phyloP scores from a whole-genome alignment of 2,113 vertebrate genomes.

The Mugil cephalus region DNA sequence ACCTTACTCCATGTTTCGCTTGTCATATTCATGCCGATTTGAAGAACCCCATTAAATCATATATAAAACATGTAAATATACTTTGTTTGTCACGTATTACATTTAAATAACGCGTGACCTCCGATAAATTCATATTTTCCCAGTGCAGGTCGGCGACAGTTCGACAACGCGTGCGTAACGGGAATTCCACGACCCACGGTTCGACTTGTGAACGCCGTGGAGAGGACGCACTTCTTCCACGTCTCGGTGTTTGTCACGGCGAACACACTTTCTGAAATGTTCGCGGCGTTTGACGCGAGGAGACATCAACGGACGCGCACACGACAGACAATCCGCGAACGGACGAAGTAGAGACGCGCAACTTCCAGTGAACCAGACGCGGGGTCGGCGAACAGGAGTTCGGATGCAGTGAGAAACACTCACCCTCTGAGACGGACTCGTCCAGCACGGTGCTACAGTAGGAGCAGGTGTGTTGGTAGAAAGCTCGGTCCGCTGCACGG shows the following conservation, averaged over 20 bases:
- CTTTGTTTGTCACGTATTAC: rapidly evolving
- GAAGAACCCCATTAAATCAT: neutral
- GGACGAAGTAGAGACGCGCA: too few species aligned
- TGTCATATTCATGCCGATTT: neutral
- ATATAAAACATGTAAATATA: rapidly evolving
- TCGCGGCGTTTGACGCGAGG: too few species aligned
- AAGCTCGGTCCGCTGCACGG: neutral
- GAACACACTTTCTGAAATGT: too few species aligned
- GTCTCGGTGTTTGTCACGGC: too few species aligned
- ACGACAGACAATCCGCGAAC: too few species aligned
- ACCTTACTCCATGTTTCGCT: neutral
- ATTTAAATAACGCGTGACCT: neutral
- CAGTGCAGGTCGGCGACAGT: neutral
- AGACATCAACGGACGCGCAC: too few species aligned
- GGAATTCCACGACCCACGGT: conserved; percentile 50
- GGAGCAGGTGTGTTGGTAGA: neutral
- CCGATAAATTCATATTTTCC: neutral
- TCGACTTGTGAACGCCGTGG: neutral
- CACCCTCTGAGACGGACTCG: conserved; percentile 78
- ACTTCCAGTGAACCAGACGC: too few species aligned
- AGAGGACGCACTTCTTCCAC: too few species aligned
- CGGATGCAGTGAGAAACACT: conserved; percentile 60
- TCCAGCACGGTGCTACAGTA: conserved; percentile 74
- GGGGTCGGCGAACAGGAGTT: conserved; percentile 22
- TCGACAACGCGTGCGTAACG: conserved; percentile 29